These are phyloP conservation scores for Acronicta psi DNA, from an alignment of 2,888 invertebrate species.

Conservation along the genomic window DNA sequence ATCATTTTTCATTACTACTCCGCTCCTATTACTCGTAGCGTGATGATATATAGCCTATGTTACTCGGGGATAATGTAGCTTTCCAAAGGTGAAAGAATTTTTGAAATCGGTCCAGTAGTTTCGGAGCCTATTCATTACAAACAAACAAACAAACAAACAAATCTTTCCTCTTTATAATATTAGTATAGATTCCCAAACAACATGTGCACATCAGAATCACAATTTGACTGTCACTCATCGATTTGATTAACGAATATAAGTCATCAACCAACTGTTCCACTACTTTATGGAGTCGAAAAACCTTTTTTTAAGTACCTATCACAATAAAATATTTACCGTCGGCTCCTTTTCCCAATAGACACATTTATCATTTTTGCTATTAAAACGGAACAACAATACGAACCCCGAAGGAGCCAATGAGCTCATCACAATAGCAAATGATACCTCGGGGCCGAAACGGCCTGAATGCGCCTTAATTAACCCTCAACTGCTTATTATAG, in stretches of 20 bases:
- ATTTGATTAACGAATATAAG: slow-evolving; percentile 44
- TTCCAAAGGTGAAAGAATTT: too few relatives aligned
- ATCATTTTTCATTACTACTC: too few relatives aligned
- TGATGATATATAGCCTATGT: too few relatives aligned
- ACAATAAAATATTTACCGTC: slow-evolving; percentile 53
- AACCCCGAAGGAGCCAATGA: slow-evolving; percentile 84
- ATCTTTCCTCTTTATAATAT: too few relatives aligned
- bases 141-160: too few relatives aligned
- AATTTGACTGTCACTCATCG: slow-evolving; percentile 25
- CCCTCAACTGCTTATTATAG: slow-evolving; percentile 80
- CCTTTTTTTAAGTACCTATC: slow-evolving; percentile 51
- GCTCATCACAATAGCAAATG: slow-evolving; percentile 87
- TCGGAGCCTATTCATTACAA: too few relatives aligned
- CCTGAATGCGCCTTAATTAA: slow-evolving; percentile 86
- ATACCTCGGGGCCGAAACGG: slow-evolving; percentile 82
- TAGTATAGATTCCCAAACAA: slow-evolving; percentile 13
- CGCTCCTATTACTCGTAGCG: too few relatives aligned
- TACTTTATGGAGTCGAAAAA: slow-evolving; percentile 53
- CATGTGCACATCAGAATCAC: slow-evolving; percentile 38
- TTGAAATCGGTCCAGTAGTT: too few relatives aligned
- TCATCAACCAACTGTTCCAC: slow-evolving; percentile 45
- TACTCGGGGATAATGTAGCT: too few relatives aligned
- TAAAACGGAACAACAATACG: slow-evolving; percentile 82
- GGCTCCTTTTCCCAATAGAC: slow-evolving; percentile 72
- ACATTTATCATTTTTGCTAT: slow-evolving; percentile 89